These are phyloP conservation scores for Acanthosepion esculentum DNA, from an alignment of 2,888 invertebrate species.

Conservation along the genomic window DNA sequence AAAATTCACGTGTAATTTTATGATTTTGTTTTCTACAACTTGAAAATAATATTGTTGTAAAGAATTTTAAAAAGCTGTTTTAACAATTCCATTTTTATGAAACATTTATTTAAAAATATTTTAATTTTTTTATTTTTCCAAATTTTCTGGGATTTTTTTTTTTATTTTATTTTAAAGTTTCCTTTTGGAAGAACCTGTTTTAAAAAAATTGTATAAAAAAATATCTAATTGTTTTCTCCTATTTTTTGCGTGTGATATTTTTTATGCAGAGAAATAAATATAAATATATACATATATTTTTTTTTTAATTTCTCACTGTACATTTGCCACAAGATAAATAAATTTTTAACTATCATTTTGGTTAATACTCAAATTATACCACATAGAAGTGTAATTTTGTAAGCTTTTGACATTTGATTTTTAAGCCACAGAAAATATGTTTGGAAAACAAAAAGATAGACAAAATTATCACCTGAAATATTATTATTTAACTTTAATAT, in stretches of 20 bases:
- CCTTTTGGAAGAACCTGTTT: neutral
- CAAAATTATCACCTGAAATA: too few relatives aligned
- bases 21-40: neutral
- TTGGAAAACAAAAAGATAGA: too few relatives aligned
- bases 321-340: neutral
- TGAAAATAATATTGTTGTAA: neutral
- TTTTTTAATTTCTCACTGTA: neutral
- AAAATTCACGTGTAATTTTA: neutral
- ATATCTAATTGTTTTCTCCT: neutral
- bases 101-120: constrained; percentile 10
- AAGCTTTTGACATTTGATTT: too few relatives aligned
- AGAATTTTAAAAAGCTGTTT: neutral
- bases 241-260: neutral
- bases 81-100: neutral
- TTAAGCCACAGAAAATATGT: too few relatives aligned
- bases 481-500: too few relatives aligned
- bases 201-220: neutral
- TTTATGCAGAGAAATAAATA: neutral
- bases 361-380: too few relatives aligned
- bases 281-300: neutral
- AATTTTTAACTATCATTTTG: neutral
- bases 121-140: neutral
- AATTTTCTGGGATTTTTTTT: neutral
- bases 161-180: neutral
- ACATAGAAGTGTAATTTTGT: too few relatives aligned